Evolutionary conservation across 2,888 invertebrate genomes (phyloP).

Genomic region (Ormyrus thymus): DNA sequence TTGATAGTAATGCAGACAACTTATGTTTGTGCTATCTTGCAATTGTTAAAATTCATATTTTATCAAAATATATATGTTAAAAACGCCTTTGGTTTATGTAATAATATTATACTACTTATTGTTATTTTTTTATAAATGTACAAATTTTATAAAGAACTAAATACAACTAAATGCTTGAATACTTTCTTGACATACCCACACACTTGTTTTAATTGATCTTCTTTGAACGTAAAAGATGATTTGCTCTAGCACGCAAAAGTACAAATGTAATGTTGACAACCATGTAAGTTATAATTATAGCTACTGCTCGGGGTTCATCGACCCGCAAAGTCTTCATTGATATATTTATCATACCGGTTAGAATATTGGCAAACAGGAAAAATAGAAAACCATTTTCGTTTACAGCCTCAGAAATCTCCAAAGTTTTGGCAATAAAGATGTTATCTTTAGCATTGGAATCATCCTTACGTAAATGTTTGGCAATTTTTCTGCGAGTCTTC

Average conservation of each 20-base stretch:
- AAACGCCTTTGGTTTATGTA: slow-evolving; percentile 42
- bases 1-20: slow-evolving; percentile 17
- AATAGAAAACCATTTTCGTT: slow-evolving; percentile 89
- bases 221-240: slow-evolving; percentile 22
- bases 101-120: slow-evolving; percentile 39
- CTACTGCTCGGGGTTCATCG: slow-evolving; percentile 62
- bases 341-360: slow-evolving; percentile 90
- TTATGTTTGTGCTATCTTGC: slow-evolving; percentile 32
- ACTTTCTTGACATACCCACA: slow-evolving; percentile 30
- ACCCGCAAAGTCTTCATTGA: slow-evolving; percentile 80
- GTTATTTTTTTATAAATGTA: slow-evolving; percentile 57
- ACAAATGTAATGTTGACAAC: slow-evolving; percentile 62
- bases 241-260: slow-evolving; percentile 62
- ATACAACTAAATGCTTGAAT: slow-evolving; percentile 34
- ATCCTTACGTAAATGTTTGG: slow-evolving; percentile 60
- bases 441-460: slow-evolving; percentile 50
- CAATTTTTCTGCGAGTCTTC: slow-evolving; percentile 38
- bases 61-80: slow-evolving; percentile 47
- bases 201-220: background rate
- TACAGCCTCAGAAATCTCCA: slow-evolving; percentile 82
- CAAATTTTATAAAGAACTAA: slow-evolving; percentile 50
- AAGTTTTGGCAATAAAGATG: slow-evolving; percentile 66
- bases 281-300: slow-evolving; percentile 67
- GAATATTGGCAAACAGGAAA: slow-evolving; percentile 88
- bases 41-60: slow-evolving; percentile 33